Evolutionary conservation across 1,140 invertebrate species (phyloP), one percentile per base, ranked within the genome.

Genomic region (Rhagoletis pomonella): DNA sequence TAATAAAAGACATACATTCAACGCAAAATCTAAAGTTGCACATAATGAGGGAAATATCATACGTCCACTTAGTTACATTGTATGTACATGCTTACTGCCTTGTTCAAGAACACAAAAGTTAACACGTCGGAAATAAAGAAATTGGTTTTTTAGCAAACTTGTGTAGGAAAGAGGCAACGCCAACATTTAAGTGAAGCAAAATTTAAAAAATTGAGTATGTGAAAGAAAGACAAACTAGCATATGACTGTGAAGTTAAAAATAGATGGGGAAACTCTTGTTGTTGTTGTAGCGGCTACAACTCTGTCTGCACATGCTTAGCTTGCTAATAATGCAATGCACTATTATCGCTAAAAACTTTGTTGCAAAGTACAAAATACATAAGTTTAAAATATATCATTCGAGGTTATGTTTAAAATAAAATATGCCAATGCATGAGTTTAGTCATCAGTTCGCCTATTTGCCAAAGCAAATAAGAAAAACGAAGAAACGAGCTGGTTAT

Each of bases 181-280:
- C n/a, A 58, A 55, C 4, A 1, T 42, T 4, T 17, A 81, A 17
- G 55, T 17, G 55, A 81, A 81, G 1, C 7, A 55, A 10, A 17
- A 55, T 2, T 50, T 55, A 29, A 12, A 81, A 81, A 55, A 29
- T 1, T 47, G 73, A 81, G 47, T 14, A 81, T 19, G 47, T 81
- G 73, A 81, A 81, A 55, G 73, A 81, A 81, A 55, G 47, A 81
- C 44, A 50, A 81, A 55, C 73, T 81, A 39, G 55, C 6, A 10
- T 55, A 47, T 81, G 17, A 3, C 12, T 81, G 42, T 55, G 17
- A 81, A 55, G 19, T 81, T 81, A 81, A 55, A 81, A 81, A 81
- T 81, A 81, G 73, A 81, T 19, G 73, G 47, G 55, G 47, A 81
- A 55, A 55, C n/a, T n/a, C n/a, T n/a, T n/a, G n/a, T n/a, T n/a